Evolutionary conservation across 2,113 vertebrate species (phyloP), one percentile per base, ranked within the genome.

Genomic region (Pomatorhinus ruficollis): DNA sequence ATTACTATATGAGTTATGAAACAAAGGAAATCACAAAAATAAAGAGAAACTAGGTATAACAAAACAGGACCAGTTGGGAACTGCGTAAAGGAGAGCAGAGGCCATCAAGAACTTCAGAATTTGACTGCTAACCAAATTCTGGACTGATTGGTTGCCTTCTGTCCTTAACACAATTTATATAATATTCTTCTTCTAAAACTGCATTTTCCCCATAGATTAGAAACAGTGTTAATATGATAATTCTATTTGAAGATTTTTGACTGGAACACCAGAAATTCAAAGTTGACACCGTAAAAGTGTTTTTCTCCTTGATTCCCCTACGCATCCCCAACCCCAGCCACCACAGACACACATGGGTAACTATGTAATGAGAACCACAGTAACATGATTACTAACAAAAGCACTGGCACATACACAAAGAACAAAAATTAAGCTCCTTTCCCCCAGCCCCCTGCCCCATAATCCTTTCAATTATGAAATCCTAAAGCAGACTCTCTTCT

Each of bases 261-360:
- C 76, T 87, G 1, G 0, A 59, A 30, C 44, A 74, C 12, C 40
- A 91, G 49, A 47, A 79, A 87, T 50, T 86, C 28, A 53, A 77
- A 83, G 30, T 30, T 50, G 37, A 70, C 20, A 10, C 12, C 42
- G 45, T 15, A 45, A 23, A 61, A 47, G 19, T 2, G 3, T 40
- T 86, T 82, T 75, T 80, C 31, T 60, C 35, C 21, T 57, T 1
- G 0, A 40, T 24, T 24, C 7, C 9, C 11, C 8, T 10, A 37
- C 13, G 22, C 4, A 5, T 1, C 5, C 9, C 9, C 1, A 2
- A 25, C 10, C 8, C 4, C 0, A 0, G 25, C 6, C 33, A 42
- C 9, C 42, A 25, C 22, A 72, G 27, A 44, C 37, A 83, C 37
- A 60, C 24, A 76, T 8, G 22, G 5, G 8, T 42, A 87, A 71